These are phyloP conservation scores for Drosophila prosaltans DNA, from an alignment of 1,140 invertebrate genomes.

Conservation along the genomic window DNA sequence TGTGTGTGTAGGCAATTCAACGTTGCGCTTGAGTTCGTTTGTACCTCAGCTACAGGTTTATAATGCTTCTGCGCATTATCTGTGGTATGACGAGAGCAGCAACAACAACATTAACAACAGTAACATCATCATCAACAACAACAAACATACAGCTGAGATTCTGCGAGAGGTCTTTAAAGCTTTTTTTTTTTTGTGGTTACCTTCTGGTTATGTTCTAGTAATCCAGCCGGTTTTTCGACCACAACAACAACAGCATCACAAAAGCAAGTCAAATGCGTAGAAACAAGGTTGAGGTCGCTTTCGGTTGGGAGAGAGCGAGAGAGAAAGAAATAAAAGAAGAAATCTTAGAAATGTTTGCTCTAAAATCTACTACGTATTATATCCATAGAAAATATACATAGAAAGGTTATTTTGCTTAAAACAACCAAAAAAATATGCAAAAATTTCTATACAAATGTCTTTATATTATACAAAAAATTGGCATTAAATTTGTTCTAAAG, in stretches of 20 bases:
- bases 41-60: constrained; percentile 68
- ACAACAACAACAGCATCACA: constrained; percentile 54
- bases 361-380: not conserved
- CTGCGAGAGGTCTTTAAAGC: constrained; percentile 36
- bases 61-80: constrained; percentile 70
- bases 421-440: not conserved
- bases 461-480: no score
- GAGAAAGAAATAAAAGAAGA: not conserved
- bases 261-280: constrained; percentile 1
- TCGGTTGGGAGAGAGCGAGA: not conserved
- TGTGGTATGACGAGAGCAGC: constrained; percentile 28
- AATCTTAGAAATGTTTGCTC: constrained; percentile 8
- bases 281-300: constrained; percentile 12
- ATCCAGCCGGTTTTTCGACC: constrained; percentile 63
- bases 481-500: no score
- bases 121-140: constrained; percentile 18
- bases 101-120: constrained; percentile 3
- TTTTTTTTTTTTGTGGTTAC: constrained; percentile 59
- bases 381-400: not conserved
- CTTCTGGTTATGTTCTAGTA: constrained; percentile 58
- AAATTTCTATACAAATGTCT: not conserved
- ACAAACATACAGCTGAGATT: constrained; percentile 44
- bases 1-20: constrained; percentile 11
- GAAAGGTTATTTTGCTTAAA: not conserved
- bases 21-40: constrained; percentile 54